A percentile compares a stretch with the other conserved stretches of the same genome.
phyloP scores from a whole-genome alignment of 2,797 vertebrate species.

The Cuculus canorus region DNA sequence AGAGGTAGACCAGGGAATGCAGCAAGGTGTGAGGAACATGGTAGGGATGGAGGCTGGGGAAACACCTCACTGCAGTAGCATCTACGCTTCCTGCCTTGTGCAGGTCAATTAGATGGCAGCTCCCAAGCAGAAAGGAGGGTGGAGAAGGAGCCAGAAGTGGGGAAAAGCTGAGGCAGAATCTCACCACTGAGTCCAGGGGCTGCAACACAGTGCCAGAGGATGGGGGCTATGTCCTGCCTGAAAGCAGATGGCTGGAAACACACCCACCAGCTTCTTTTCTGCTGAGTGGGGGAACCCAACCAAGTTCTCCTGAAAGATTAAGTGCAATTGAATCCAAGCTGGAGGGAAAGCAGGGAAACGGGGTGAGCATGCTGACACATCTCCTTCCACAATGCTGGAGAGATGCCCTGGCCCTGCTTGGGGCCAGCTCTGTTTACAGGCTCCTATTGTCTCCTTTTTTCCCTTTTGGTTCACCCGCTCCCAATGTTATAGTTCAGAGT shows the following conservation, averaged over 20 bases:
- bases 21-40: fast-evolving
- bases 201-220: not conserved
- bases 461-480: not conserved
- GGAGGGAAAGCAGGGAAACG: not conserved
- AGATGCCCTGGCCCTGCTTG: not conserved
- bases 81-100: fast-evolving
- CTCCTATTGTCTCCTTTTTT: constrained; percentile 47
- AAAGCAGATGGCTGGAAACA: constrained; percentile 51
- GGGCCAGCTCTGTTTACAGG: constrained; percentile 43
- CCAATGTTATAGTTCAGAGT: constrained; percentile 15
- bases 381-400: constrained; percentile 41
- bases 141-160: not conserved
- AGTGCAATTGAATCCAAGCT: not conserved
- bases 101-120: not conserved
- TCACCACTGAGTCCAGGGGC: not conserved
- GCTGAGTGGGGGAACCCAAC: not conserved
- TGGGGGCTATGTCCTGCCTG: not conserved
- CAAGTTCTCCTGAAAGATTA: constrained; percentile 45
- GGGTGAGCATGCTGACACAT: constrained; percentile 33
- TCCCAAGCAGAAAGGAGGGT: not conserved
- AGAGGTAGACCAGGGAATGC: not conserved
- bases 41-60: not conserved
- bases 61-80: not conserved
- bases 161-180: not conserved
- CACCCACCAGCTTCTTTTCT: not conserved